These are phyloP conservation scores for Drosophila falleni DNA, from an alignment of 2,888 invertebrate genomes.

Conservation along the genomic window DNA sequence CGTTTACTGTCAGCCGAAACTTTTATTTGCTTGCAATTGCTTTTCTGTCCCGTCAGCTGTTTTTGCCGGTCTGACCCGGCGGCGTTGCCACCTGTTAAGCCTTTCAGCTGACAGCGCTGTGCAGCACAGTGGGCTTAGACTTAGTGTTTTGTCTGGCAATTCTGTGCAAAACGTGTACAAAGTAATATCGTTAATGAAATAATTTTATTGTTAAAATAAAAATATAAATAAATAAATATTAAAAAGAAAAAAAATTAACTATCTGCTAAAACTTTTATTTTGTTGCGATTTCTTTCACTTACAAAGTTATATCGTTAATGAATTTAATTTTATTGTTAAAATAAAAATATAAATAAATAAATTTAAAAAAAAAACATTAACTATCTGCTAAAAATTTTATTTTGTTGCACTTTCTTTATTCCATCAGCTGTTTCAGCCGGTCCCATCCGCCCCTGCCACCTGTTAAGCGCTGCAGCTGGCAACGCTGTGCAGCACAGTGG, in stretches of 20 bases:
- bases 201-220: too few species aligned
- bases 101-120: constrained; percentile 1
- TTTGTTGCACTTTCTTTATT: background rate
- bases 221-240: too few species aligned
- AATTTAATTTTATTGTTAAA: too few species aligned
- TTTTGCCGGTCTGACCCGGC: background rate
- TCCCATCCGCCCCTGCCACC: constrained; percentile 9
- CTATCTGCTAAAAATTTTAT: too few species aligned
- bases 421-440: constrained; percentile 12
- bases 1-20: constrained; percentile 11
- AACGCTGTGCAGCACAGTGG: constrained; percentile 2
- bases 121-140: background rate
- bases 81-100: constrained; percentile 16
- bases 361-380: background rate
- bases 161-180: too few species aligned
- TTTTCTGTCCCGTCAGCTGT: constrained; percentile 9
- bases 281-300: background rate
- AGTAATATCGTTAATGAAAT: too few species aligned
- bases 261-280: too few species aligned
- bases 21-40: constrained; percentile 7
- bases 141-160: background rate
- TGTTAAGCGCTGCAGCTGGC: constrained; percentile 4
- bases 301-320: too few species aligned
- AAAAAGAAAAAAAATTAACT: background rate
- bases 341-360: too few species aligned